Evolutionary conservation across 2,797 vertebrate genomes (phyloP), one percentile per base, ranked within the genome.

Genomic region (Eleutherodactylus coqui): DNA sequence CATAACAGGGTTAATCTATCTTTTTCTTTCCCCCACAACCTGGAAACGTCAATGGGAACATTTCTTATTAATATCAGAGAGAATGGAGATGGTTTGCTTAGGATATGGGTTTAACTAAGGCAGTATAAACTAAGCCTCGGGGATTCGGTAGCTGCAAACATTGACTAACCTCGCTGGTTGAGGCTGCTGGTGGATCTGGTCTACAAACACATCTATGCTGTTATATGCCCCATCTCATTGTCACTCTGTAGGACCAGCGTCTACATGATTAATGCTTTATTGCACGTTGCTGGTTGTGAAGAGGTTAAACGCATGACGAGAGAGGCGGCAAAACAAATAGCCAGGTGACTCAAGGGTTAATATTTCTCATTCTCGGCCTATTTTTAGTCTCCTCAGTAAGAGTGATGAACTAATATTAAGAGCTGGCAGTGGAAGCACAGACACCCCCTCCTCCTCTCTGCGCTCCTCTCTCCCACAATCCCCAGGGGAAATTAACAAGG

Each of bases 401-500:
- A 0, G 41, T 3, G 4, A 85, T 80, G 88, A 91, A 89, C 19
- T 89, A 85, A 90, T 91, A 91, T 85, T 91, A 90, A 89, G 82
- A 89, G 88, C 88, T 89, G 72, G 80, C 80, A 78, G 73, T 87
- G 80, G 62, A 83, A 82, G 45, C 72, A 64, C 32, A 82, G 80
- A 69, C 80, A 45, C 32, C 82, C 85, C n/a, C 64, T 43, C 58
- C 64, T 43, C 58, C 79, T 38, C 51, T 45, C 82, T 91, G 89
- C 32, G 84, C 88, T 85, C 34, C 83, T 43, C 34, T 88, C 88
- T 89, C 53, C 29, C 76, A 90, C 86, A 90, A 92, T 87, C 90
- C 91, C 91, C 89, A 2, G 49, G 89, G 91, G 91, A 91, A 92
- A 92, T 91, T 91, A 92, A 92, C 87, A 87, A 67, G 47, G 91